Conservation (phyloP, 2,888 invertebrate species). For the Drosophila hawaiiensis region DNA sequence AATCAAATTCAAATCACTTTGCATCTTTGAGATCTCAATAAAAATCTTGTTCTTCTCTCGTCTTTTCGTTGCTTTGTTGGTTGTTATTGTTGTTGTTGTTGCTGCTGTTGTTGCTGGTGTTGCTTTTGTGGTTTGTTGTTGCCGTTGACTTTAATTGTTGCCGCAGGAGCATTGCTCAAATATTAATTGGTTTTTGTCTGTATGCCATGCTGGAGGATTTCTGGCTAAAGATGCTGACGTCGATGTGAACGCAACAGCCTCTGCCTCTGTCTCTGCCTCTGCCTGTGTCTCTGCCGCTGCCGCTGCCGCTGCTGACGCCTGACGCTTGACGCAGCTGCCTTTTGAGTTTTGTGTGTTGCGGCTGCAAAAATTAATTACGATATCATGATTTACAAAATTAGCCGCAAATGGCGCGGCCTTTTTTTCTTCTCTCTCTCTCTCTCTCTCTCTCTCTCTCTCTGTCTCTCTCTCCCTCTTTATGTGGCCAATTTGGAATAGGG, state of each 20-base stretch:
- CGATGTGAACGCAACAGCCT: neutral
- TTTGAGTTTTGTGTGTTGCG: constrained; percentile 50
- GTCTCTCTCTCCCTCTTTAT: neutral
- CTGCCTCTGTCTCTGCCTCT: neutral
- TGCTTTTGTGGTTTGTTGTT: constrained; percentile 49
- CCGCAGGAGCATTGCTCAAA: constrained; percentile 83
- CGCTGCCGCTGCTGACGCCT: constrained; percentile 16
- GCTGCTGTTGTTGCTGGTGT: constrained; percentile 25
- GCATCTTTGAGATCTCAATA: constrained; percentile 84
- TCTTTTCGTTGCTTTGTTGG: constrained; percentile 7
- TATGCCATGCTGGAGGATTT: constrained; percentile 61
- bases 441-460: neutral
- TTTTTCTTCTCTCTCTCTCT: constrained; percentile 35
- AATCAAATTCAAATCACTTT: constrained; percentile 83
- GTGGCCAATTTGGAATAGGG: constrained; percentile 25
- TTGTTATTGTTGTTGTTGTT: neutral
- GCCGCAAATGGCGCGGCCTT: constrained; percentile 78
- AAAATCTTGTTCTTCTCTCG: constrained; percentile 63
- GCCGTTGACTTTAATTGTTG: constrained; percentile 82
- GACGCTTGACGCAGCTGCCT: constrained; percentile 41
- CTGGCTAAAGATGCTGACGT: constrained; percentile 61
- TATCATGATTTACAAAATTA: constrained; percentile 80
- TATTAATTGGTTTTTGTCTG: constrained; percentile 83
- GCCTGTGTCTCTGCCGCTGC: constrained; percentile 4
- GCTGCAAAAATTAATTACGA: constrained; percentile 80